Conservation (phyloP, 2,888 invertebrate genomes). For the Ornithoptera priamus region DNA sequence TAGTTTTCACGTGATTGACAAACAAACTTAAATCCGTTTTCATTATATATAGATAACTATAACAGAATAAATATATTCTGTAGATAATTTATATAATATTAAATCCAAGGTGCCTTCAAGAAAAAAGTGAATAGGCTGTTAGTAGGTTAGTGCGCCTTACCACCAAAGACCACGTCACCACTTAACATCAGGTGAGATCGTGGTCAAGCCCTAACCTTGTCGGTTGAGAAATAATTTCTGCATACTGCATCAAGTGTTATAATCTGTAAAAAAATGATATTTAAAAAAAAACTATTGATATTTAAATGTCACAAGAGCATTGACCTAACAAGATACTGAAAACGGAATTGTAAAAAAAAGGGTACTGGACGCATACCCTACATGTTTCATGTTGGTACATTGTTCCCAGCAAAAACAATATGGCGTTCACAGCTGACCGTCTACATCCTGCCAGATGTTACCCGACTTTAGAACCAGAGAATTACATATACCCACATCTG, state of each 20-base stretch:
- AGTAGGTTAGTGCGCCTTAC: too few relatives aligned
- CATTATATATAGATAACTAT: too few relatives aligned
- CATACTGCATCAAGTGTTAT: background rate
- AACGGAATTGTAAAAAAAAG: slow-evolving; percentile 11
- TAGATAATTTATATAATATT: too few relatives aligned
- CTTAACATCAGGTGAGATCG: too few relatives aligned
- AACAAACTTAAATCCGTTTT: too few relatives aligned
- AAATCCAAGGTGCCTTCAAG: too few relatives aligned
- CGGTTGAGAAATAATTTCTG: background rate
- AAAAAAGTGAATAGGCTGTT: too few relatives aligned
- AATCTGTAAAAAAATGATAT: background rate
- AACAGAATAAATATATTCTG: too few relatives aligned
- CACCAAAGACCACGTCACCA: too few relatives aligned
- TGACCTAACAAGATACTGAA: background rate
- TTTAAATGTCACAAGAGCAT: slow-evolving; percentile 4
- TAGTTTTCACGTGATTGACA: too few relatives aligned
- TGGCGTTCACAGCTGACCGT: slow-evolving; percentile 37
- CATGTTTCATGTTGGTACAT: slow-evolving; percentile 20
- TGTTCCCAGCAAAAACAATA: slow-evolving; percentile 33
- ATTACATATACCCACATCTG: slow-evolving; percentile 14
- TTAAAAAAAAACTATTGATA: background rate
- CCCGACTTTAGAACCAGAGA: slow-evolving; percentile 13
- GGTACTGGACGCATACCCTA: slow-evolving; percentile 16
- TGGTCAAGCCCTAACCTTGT: too few relatives aligned
- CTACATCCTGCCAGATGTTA: slow-evolving; percentile 37